phyloP scores from a whole-genome alignment of 2,888 invertebrate genomes.

The Trichacis sp. region DNA sequence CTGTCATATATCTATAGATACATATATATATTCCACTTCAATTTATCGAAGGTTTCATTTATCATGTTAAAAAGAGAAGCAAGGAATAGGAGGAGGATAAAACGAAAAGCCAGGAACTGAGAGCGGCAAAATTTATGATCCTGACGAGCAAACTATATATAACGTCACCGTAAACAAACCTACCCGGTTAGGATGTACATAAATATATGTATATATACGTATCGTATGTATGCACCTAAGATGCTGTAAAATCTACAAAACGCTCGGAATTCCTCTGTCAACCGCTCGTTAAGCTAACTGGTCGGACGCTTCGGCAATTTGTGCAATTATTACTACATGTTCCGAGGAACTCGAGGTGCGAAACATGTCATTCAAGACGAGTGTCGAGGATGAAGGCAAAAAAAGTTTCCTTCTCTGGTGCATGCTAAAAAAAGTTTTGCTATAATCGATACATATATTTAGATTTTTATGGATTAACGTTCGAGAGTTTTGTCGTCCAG shows the following conservation, averaged over 20 bases:
- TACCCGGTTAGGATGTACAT: slow-evolving; percentile 45
- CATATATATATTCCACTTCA: slow-evolving; percentile 39
- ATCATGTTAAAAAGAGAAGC: slow-evolving; percentile 24
- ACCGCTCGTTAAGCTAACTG: slow-evolving; percentile 60
- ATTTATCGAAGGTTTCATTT: slow-evolving; percentile 41
- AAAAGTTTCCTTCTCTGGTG: too few species aligned
- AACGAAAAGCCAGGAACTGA: slow-evolving; percentile 37
- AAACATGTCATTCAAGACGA: too few species aligned
- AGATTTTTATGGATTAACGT: too few species aligned
- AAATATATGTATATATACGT: slow-evolving; percentile 39
- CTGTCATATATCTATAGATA: too few species aligned
- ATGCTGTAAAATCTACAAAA: slow-evolving; percentile 38
- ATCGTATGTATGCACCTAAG: slow-evolving; percentile 11
- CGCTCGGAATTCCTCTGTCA: slow-evolving; percentile 57
- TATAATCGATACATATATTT: too few species aligned
- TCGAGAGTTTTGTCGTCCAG: too few species aligned
- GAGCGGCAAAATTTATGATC: slow-evolving; percentile 51
- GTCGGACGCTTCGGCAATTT: slow-evolving; percentile 53
- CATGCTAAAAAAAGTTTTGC: too few species aligned
- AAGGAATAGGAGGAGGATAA: neutral
- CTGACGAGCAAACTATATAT: slow-evolving; percentile 47
- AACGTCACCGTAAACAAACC: slow-evolving; percentile 59
- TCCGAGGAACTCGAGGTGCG: too few species aligned
- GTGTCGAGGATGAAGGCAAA: too few species aligned
- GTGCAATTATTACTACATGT: too few species aligned